Evolutionary conservation across 2,113 vertebrate genomes (phyloP), one percentile per base, ranked within the genome.

Genomic region (Choloepus hoffmanni): DNA sequence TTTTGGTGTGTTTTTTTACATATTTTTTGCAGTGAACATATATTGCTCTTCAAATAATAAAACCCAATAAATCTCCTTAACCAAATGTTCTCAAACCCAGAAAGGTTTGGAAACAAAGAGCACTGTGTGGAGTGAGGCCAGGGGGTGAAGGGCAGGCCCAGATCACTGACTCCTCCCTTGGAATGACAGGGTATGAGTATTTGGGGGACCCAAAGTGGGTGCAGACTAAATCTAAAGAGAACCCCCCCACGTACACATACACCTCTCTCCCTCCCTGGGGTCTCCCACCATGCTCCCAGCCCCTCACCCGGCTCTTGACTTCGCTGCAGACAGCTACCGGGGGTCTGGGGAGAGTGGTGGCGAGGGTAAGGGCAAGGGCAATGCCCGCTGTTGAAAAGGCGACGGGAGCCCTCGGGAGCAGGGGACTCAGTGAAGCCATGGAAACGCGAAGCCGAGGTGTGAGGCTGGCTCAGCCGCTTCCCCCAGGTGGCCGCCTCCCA

Each of bases 341-440:
- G 58, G 65, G 74, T 55, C 82, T 0, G 4, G 45, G 43, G 40
- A 60, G 76, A 67, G 55, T 30, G 63, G 85, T 60, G 12, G 9
- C 6, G 2, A 92, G 60, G 63, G 82, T 60, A 85, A 90, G 88
- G 81, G 92, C 53, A 19, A 94, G 87, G 79, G 85, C 89, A 82
- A 40, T 93, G 78, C 78, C 81, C 2, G n/a, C 89, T 1, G 95
- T 95, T 95, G 99, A 99, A 99, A 99, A 99, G 99, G 99, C 97
- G 98, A 99, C 98, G 53, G 53, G 97, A 98, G 98, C 99, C 99
- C 99, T 99, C 65, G 97, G 99, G 99, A 99, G 98, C 98, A 36
- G 92, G 98, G 99, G 99, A 98, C 96, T 90, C 98, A 96, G 98
- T 78, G 99, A 98, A 99, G 99, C 99, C 99, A 99, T 99, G 99